phyloP scores from a whole-genome alignment of 1,140 invertebrate genomes.

The Helicoverpa armigera region DNA sequence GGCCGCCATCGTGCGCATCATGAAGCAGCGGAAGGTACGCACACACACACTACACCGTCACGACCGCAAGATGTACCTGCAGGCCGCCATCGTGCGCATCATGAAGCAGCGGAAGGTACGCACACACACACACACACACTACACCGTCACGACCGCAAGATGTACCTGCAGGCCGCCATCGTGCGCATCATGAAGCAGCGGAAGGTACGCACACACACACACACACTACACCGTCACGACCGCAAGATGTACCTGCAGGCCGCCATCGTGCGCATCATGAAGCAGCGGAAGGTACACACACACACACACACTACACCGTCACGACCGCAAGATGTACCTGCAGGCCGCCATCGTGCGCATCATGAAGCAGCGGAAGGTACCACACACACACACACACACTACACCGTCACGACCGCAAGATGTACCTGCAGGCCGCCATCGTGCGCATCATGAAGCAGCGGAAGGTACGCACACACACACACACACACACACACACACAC shows the following conservation, averaged over 20 bases:
- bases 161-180: constrained; percentile 98
- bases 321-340: constrained; percentile 98
- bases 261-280: constrained; percentile 99
- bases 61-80: constrained; percentile 98
- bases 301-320: too few species aligned
- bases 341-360: constrained; percentile 98
- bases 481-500: too few species aligned
- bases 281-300: constrained; percentile 93
- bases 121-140: neutral
- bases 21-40: constrained; percentile 95
- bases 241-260: constrained; percentile 99
- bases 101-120: constrained; percentile 96
- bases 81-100: constrained; percentile 98
- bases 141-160: constrained; percentile 93
- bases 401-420: constrained; percentile 93
- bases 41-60: constrained; percentile 74
- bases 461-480: constrained; percentile 84
- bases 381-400: too few species aligned
- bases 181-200: constrained; percentile 98
- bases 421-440: constrained; percentile 98
- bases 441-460: constrained; percentile 98
- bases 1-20: constrained; percentile 98
- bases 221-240: constrained; percentile 89
- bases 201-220: constrained; percentile 84
- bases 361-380: constrained; percentile 96